phyloP scores from a whole-genome alignment of 2,888 invertebrate genomes.

The Molorchus minor region DNA sequence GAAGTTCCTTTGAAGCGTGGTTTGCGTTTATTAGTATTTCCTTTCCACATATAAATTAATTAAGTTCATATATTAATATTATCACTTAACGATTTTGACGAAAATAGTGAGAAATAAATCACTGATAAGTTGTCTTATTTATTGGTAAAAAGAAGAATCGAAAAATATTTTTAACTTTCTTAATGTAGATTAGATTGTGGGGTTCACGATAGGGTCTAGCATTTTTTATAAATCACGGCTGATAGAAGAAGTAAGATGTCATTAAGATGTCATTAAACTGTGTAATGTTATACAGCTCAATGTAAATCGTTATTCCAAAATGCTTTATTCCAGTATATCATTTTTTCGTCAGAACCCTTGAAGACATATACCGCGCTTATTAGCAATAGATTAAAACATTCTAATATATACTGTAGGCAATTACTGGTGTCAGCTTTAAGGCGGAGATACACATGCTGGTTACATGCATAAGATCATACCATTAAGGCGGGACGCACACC shows the following conservation, averaged over 20 bases:
- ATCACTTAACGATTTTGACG: not conserved
- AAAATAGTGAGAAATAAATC: constrained; percentile 11
- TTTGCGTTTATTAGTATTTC: not conserved
- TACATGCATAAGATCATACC: no score
- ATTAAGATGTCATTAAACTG: not conserved
- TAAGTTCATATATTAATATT: not conserved
- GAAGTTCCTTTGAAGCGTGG: not conserved
- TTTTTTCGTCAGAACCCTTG: no score
- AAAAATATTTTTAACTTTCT: constrained; percentile 21
- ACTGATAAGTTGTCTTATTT: constrained; percentile 1
- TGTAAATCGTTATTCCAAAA: not conserved
- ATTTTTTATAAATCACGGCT: constrained; percentile 9
- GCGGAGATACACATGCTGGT: no score
- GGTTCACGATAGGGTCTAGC: constrained; percentile 20
- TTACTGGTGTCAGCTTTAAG: no score
- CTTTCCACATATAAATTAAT: not conserved
- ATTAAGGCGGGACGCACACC: no score
- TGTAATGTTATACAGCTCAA: not conserved
- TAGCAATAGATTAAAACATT: no score
- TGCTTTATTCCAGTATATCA: no score
- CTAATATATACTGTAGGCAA: no score
- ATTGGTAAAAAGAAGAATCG: constrained; percentile 9
- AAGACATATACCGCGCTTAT: no score
- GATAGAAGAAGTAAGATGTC: constrained; percentile 3
- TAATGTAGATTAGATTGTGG: constrained; percentile 22